These are phyloP conservation scores for Lasioglossum zephyrum DNA, from an alignment of 2,888 invertebrate species.

Conservation along the genomic window DNA sequence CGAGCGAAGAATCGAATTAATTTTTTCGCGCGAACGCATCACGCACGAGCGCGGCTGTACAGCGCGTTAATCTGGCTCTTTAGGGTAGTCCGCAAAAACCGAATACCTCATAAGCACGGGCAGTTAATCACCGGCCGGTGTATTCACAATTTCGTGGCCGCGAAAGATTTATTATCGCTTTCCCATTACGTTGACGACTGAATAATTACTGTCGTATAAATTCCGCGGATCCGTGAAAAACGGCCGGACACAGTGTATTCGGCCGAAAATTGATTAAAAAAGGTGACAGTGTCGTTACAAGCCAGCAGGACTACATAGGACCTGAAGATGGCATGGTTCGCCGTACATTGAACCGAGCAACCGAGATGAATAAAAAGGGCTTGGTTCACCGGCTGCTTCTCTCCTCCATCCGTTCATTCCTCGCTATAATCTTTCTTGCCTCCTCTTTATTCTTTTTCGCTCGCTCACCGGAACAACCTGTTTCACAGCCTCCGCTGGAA, in stretches of 20 bases:
- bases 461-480: constrained; percentile 70
- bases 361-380: constrained; percentile 60
- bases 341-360: constrained; percentile 69
- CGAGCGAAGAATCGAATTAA: background rate
- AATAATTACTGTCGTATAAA: background rate
- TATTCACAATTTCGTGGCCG: background rate
- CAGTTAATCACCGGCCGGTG: background rate
- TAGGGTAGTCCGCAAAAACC: background rate
- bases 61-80: background rate
- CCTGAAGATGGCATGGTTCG: constrained; percentile 45
- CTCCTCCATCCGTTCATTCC: constrained; percentile 50
- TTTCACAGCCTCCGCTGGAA: constrained; percentile 69
- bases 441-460: constrained; percentile 52
- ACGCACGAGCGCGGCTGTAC: background rate
- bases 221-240: background rate
- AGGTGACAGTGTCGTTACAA: constrained; percentile 16
- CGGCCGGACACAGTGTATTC: background rate
- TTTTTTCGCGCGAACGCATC: background rate
- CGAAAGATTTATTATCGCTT: constrained; percentile 1
- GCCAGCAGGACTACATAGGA: constrained; percentile 23
- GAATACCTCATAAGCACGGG: background rate
- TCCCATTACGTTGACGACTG: background rate
- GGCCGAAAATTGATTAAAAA: background rate
- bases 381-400: constrained; percentile 33
- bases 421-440: constrained; percentile 53